Conservation (phyloP, 2,888 invertebrate species). For the Eupeodes luniger region DNA sequence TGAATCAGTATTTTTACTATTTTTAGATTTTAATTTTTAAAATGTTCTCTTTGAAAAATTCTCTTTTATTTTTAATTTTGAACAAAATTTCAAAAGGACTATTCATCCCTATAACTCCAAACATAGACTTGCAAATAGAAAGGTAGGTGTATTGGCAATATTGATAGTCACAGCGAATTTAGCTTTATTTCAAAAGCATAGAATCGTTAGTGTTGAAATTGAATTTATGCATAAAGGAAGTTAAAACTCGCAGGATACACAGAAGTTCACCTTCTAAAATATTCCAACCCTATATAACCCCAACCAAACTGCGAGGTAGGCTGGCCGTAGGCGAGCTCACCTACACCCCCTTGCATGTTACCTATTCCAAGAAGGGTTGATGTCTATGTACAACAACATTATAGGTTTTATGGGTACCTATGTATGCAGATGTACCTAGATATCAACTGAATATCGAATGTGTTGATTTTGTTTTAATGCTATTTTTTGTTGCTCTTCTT, state of each 20-base stretch:
- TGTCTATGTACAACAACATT: conserved; percentile 3
- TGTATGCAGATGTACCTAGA: neutral
- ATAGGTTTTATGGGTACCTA: neutral
- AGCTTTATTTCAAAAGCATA: too few species aligned
- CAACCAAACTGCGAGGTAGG: neutral
- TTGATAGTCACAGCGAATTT: neutral
- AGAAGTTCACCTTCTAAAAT: conserved; percentile 44
- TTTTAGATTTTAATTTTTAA: too few species aligned
- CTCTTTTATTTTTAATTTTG: neutral
- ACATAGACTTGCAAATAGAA: too few species aligned
- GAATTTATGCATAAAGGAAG: conserved; percentile 58
- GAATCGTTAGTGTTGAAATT: conserved; percentile 46
- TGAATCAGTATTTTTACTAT: too few species aligned
- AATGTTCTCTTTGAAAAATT: too few species aligned
- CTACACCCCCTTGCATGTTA: neutral
- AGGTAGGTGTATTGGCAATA: neutral
- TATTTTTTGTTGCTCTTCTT: neutral
- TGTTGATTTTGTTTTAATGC: conserved; percentile 8
- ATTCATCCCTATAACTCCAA: neutral
- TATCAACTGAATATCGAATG: conserved; percentile 49
- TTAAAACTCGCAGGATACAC: conserved; percentile 25
- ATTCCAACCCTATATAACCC: conserved; percentile 28
- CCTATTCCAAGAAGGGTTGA: conserved; percentile 21
- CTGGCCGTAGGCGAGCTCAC: too few species aligned
- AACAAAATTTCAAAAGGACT: conserved; percentile 18